Base-by-base conservation (phyloP, 35 echinoderm and acorn worm species). In the Stichopus chloronotus region DNA sequence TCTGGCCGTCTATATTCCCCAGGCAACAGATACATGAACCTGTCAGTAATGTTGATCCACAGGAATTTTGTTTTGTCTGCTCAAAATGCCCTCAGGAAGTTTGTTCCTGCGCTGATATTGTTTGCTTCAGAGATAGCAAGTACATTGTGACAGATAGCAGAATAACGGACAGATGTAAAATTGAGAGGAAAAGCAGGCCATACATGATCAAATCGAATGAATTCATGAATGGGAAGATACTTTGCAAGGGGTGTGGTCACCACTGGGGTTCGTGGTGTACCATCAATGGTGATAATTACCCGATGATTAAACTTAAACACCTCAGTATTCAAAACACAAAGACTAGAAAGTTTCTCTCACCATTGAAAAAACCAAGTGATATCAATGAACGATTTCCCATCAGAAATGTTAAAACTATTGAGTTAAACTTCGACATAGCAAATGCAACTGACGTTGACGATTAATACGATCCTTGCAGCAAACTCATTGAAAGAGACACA, bases 221-320 rank as follows among this genome's bases (percentile, higher is more conserved):
- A 60, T 59, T 22, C 25, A 30, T 52, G 5, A 89, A 13, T 54
- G 87, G 87, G 9, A 89, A 71, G 55, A 23, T 89, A 13, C 52
- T 13, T 24, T 89, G 87, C 60, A 72, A 72, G 10, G 5, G 13
- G 7, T 89, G 87, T n/a, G 57, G 43, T 5, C 58, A 63, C 19
- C 57, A 89, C 20, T 89, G 87, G 87, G 87, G 87, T 24, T 43
- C 59, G 53, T 71, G 59, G 87, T 19, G 17, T 43, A 89, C 59
- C n/a, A 16, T 71, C 55, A 61, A 89, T 17, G 59, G 12, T 9
- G 6, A 71, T 5, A 89, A 89, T 52, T 52, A 71, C 57, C 87
- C 87, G 52, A 6, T 89, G 8, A 89, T 71, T 16, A 89, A 69
- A 30, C 65, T 89, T 16, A 55, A 1, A 1, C n/a, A 61, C 4